These are phyloP conservation scores for Mugil cephalus DNA, from an alignment of 2,113 vertebrate genomes.

Conservation along the genomic window DNA sequence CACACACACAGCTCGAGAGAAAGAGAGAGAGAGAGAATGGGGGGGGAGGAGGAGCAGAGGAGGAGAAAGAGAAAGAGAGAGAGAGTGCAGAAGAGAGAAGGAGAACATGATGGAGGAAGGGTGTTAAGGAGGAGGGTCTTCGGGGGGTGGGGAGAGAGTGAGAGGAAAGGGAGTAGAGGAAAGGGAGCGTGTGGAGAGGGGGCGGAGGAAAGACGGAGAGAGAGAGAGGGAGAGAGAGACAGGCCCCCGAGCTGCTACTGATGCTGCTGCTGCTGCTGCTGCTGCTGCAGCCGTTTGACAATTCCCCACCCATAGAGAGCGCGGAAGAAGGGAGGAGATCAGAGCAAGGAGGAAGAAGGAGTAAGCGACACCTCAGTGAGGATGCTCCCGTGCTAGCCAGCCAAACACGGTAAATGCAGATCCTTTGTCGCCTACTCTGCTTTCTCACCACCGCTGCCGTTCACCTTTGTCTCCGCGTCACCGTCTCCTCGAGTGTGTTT, in stretches of 20 bases:
- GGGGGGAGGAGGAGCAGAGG: constrained; percentile 40
- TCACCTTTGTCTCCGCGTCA: constrained; percentile 44
- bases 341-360: constrained; percentile 71
- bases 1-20: constrained; percentile 25
- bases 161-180: constrained; percentile 66
- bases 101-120: constrained; percentile 73
- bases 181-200: constrained; percentile 28
- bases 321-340: constrained; percentile 72
- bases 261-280: constrained; percentile 65
- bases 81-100: constrained; percentile 35
- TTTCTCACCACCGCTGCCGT: constrained; percentile 39
- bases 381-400: constrained; percentile 70
- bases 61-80: constrained; percentile 20
- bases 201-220: constrained; percentile 27
- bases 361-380: constrained; percentile 66
- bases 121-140: constrained; percentile 75
- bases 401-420: constrained; percentile 73
- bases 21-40: constrained; percentile 43
- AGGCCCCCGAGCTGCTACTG: constrained; percentile 70
- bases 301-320: constrained; percentile 79
- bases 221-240: constrained; percentile 49
- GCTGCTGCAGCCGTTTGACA: constrained; percentile 79
- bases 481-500: constrained; percentile 47
- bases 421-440: constrained; percentile 44
- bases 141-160: constrained; percentile 66